Percentiles rank a stretch among this genome's conserved stretches.
Evolutionary conservation across 2,113 vertebrate species (phyloP).

Genomic region (Axis porcinus): DNA sequence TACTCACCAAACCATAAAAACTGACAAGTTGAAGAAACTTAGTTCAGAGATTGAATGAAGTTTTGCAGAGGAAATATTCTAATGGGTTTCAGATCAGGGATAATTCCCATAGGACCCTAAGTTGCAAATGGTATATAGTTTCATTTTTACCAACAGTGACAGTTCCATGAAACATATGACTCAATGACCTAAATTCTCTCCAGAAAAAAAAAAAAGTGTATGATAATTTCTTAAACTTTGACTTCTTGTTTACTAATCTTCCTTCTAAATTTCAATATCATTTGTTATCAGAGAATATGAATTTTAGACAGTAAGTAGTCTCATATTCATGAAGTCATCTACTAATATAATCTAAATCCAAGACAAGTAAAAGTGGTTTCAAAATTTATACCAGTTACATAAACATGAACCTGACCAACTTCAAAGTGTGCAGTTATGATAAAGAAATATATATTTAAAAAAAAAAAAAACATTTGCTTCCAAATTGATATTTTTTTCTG

Average conservation of each 20-base stretch:
- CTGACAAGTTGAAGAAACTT: not conserved
- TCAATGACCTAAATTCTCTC: not conserved
- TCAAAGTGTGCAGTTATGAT: not conserved
- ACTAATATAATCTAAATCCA: not conserved
- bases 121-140: not conserved
- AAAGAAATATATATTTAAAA: not conserved
- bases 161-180: not conserved
- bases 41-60: not conserved
- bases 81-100: not conserved
- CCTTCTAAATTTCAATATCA: not conserved
- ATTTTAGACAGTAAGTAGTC: not conserved
- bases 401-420: not conserved
- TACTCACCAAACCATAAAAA: not conserved
- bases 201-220: not conserved
- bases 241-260: not conserved
- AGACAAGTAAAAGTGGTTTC: not conserved
- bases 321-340: not conserved
- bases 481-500: not conserved
- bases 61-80: not conserved
- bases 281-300: not conserved
- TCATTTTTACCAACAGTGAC: not conserved
- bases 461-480: not conserved
- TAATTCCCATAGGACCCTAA: not conserved
- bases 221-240: not conserved
- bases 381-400: not conserved